Base-by-base conservation (phyloP, 2,113 vertebrate species). In the Antennarius striatus region DNA sequence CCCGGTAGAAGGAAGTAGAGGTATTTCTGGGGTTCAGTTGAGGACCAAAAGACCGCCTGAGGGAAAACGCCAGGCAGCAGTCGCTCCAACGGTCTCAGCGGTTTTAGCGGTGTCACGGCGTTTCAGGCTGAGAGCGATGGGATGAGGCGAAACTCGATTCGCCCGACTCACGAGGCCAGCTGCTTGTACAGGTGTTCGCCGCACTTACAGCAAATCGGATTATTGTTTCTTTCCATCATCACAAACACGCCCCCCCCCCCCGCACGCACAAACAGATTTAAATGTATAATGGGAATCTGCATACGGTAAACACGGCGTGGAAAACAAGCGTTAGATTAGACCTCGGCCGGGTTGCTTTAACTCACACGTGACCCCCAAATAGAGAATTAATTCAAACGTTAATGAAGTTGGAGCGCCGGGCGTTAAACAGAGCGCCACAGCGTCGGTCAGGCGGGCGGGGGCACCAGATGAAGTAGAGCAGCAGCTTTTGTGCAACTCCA, bases 401-500 rank as follows among this genome's bases (percentile, higher is more conserved):
- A 84, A 84, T 90, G 73, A 88, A 84, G 73, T 67, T 65, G 39
- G 49, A 60, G 62, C 58, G 61, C 16, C 4, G 16, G 42, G 55
- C 66, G 59, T 56, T 52, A 52, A 76, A 17, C 49, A 56, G 32
- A 17, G 61, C 55, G 56, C 65, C 36, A 56, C 72, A 64, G 56
- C 42, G 49, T 62, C 30, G 47, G 56, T 17, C 63, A 63, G 63
- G 36, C 60, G 65, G 39, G 64, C 49, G 50, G 39, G 6, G 42
- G 42, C 42, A 36, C 42, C 42, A 43, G 42, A 56, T 62, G 65
- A 82, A 86, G 56, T 72, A 59, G 78, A 80, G 81, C 77, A 80
- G 83, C 79, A 87, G 86, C 85, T 68, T 81, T 87, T 88, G 77
- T 83, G 81, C 81, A 75, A 61, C 67, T 45, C 80, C 71, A 82